Percentiles rank a stretch among this genome's conserved stretches.
Evolutionary conservation across 2,888 invertebrate species (phyloP).

Genomic region (Archips crataeganus): DNA sequence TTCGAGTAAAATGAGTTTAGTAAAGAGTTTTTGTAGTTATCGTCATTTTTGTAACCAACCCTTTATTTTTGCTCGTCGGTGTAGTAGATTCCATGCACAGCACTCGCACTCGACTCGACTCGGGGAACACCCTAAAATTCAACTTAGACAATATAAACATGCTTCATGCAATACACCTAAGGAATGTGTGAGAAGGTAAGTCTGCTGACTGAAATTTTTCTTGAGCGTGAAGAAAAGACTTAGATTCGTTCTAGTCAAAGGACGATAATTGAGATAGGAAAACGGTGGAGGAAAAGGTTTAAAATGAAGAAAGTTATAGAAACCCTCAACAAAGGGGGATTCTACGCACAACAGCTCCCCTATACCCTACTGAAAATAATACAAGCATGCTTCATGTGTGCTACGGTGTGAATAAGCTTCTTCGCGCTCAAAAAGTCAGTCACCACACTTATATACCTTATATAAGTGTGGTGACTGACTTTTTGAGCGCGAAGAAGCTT

Average conservation of each 20-base stretch:
- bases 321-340: too few relatives aligned
- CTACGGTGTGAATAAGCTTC: slow-evolving; percentile 64
- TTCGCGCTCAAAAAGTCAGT: too few relatives aligned
- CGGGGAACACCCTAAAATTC: neutral
- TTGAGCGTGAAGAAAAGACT: slow-evolving; percentile 76
- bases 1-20: too few relatives aligned
- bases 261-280: too few relatives aligned
- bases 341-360: neutral
- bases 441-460: slow-evolving; percentile 55
- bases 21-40: too few relatives aligned
- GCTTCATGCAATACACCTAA: slow-evolving; percentile 47
- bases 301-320: too few relatives aligned
- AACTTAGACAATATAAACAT: slow-evolving; percentile 40
- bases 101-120: neutral
- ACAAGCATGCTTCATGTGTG: slow-evolving; percentile 44
- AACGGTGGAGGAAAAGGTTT: too few relatives aligned
- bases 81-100: neutral
- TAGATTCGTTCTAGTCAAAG: too few relatives aligned
- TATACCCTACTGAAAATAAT: neutral
- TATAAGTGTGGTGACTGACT: slow-evolving; percentile 49
- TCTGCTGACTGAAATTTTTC: slow-evolving; percentile 38
- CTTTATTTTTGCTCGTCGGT: too few relatives aligned
- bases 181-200: slow-evolving; percentile 63
- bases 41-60: too few relatives aligned
- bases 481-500: too few relatives aligned